These are phyloP conservation scores for Ondatra zibethicus DNA, from an alignment of 2,113 vertebrate genomes.

Conservation along the genomic window DNA sequence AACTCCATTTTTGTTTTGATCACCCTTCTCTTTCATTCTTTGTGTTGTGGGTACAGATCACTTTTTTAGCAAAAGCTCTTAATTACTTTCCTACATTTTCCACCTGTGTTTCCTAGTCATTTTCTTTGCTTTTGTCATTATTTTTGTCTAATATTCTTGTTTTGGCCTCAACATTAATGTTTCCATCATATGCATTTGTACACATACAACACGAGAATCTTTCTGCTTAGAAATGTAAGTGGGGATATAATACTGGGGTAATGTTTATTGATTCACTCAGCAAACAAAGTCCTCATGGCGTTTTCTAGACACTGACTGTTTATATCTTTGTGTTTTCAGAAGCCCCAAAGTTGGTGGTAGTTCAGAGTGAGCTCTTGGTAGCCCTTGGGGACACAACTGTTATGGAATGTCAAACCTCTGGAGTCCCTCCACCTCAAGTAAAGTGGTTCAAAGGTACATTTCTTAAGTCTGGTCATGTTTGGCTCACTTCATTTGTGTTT, in stretches of 20 bases:
- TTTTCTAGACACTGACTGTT: neutral
- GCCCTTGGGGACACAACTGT: conserved; percentile 92
- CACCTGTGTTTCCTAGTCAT: neutral
- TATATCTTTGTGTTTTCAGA: conserved; percentile 84
- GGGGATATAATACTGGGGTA: neutral
- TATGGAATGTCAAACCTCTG: conserved; percentile 94
- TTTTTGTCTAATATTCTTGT: conserved; percentile 8
- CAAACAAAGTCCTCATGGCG: neutral
- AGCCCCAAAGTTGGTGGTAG: conserved; percentile 89
- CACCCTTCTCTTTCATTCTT: neutral
- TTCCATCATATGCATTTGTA: neutral
- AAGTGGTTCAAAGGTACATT: conserved; percentile 97
- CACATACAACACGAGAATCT: neutral
- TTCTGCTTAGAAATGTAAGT: neutral
- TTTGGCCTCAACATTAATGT: neutral
- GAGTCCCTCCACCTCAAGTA: conserved; percentile 92
- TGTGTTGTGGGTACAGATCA: neutral
- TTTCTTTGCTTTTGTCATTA: neutral
- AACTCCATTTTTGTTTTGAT: neutral
- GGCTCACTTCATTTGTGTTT: conserved; percentile 20
- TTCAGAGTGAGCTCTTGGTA: conserved; percentile 91
- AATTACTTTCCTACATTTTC: neutral
- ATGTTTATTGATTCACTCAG: neutral
- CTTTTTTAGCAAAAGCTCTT: neutral
- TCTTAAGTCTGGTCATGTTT: conserved; percentile 31